These are phyloP conservation scores for Cosmia pyralina DNA, from an alignment of 2,888 invertebrate genomes.

Conservation along the genomic window DNA sequence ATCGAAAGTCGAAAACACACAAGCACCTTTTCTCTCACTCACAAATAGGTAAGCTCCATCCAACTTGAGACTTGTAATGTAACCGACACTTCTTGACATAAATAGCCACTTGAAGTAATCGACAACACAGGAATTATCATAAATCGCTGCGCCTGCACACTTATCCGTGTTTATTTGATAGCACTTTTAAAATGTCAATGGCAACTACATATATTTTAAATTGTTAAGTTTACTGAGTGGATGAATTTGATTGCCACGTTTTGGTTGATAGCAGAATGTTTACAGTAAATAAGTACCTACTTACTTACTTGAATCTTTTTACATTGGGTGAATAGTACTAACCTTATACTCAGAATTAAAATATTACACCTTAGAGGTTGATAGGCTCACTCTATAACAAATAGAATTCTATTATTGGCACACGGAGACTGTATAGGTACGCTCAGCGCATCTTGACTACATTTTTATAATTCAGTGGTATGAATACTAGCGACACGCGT, in stretches of 20 bases:
- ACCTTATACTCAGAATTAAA: no score
- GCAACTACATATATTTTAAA: constrained; percentile 48
- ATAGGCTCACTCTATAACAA: no score
- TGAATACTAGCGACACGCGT: no score
- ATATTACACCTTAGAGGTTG: no score
- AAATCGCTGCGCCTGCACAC: constrained; percentile 40
- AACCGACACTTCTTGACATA: constrained; percentile 50
- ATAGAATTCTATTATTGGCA: no score
- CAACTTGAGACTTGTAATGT: constrained; percentile 27
- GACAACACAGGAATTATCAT: constrained; percentile 52
- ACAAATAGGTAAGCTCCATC: constrained; percentile 17
- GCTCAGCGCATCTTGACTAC: no score
- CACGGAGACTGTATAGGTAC: no score
- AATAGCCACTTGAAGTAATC: constrained; percentile 48
- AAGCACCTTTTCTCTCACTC: constrained; percentile 12
- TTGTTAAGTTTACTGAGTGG: constrained; percentile 16
- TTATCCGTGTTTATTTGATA: constrained; percentile 49
- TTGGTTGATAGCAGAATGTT: constrained; percentile 8
- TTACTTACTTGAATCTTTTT: background rate
- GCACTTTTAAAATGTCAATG: constrained; percentile 50
- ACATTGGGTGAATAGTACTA: background rate
- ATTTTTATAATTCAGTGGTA: no score
- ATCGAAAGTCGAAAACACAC: constrained; percentile 18
- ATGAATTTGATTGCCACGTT: constrained; percentile 16
- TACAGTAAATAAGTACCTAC: background rate